Conservation (phyloP, 2,888 invertebrate species). For the Ctenicera cuprea region DNA sequence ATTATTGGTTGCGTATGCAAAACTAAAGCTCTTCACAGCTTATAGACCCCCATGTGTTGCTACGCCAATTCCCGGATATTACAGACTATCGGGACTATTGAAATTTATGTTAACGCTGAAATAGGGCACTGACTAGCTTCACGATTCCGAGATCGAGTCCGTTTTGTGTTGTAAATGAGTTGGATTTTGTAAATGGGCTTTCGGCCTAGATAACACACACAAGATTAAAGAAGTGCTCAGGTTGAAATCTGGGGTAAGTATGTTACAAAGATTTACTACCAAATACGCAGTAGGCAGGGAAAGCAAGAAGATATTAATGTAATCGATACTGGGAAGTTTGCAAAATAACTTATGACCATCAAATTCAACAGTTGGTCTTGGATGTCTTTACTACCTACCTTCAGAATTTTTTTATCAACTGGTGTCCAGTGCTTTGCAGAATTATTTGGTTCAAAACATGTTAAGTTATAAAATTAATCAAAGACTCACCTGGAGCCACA, state of each 20-base stretch:
- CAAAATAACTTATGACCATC: background rate
- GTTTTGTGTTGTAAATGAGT: slow-evolving; percentile 37
- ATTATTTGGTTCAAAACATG: no score
- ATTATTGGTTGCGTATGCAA: slow-evolving; percentile 52
- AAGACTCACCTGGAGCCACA: no score
- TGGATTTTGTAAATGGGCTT: slow-evolving; percentile 22
- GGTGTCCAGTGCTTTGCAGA: no score
- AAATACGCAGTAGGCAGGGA: background rate
- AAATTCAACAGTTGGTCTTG: no score
- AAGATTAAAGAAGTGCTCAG: slow-evolving; percentile 19
- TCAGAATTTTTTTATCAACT: no score
- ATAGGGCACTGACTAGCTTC: slow-evolving; percentile 24
- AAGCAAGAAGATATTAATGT: background rate
- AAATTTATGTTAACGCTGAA: slow-evolving; percentile 37
- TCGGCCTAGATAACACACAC: slow-evolving; percentile 14
- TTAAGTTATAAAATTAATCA: no score
- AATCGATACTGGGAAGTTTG: background rate
- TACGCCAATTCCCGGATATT: slow-evolving; percentile 37
- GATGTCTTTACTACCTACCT: no score
- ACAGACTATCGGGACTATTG: slow-evolving; percentile 34
- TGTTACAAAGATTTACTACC: background rate
- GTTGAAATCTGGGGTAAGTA: slow-evolving; percentile 1
- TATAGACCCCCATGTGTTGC: slow-evolving; percentile 32
- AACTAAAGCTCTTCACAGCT: slow-evolving; percentile 43
- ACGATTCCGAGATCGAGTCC: slow-evolving; percentile 4